Evolutionary conservation across 1,140 invertebrate species (phyloP), one percentile per base, ranked within the genome.

Genomic region (Archivesica marissinica): DNA sequence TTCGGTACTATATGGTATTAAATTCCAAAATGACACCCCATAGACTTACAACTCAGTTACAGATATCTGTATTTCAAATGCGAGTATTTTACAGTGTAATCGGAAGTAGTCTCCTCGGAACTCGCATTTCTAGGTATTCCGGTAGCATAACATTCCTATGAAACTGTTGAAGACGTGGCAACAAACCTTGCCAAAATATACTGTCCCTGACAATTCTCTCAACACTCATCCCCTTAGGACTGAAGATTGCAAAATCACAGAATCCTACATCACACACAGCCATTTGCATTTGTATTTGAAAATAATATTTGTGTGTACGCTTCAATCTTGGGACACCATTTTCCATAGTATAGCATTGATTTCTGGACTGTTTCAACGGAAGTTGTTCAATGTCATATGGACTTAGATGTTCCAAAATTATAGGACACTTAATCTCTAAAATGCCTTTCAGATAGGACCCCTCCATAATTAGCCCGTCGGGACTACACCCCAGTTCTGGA

Each of bases 351-450:
- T 70, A 70, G 25, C 66, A 70, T 2, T 41, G n/a, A 23, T 39
- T 41, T 25, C 23, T 7, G 25, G 13, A 15, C 28, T 72, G 39
- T 30, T 47, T 56, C 44, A 25, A 0, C 15, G 17, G 0, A 4
- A 75, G 30, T 17, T 17, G 13, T 17, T 50, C 23, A 70, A 50
- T 35, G 23, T 30, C 59, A 23, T 15, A 47, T 33, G 82, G 74
- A 35, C 41, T 2, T 17, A 13, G 33, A 33, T 84, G 38, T 50
- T 75, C 74, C 11, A 70, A 20, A 23, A 50, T 33, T 15, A 64
- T 68, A 2, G 87, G 87, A 54, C 87, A 88, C 61, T 86, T 88
- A 0, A 88, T 64, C 74, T 86, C 87, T n/a, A 88, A 15, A 61
- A 66, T 20, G 6, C 61, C 35, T 11, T 11, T 3, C 20, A 39